phyloP scores from a whole-genome alignment of 2,888 invertebrate species.

The Erebia epiphron region DNA sequence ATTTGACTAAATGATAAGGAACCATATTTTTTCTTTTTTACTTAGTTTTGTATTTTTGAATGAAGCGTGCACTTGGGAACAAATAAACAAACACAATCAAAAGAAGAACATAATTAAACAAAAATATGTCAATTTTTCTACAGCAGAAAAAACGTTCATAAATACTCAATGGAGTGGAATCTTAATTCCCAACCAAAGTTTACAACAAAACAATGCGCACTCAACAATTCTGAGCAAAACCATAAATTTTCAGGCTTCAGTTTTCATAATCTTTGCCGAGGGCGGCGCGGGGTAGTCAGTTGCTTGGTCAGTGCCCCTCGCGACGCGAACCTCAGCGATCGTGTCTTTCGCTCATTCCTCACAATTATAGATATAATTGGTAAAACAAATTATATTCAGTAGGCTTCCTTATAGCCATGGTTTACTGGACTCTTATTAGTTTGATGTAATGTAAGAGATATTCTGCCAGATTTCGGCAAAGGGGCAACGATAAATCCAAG shows the following conservation, averaged over 20 bases:
- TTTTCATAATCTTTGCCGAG: conserved; percentile 58
- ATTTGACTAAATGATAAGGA: too few species aligned
- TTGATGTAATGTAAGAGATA: conserved; percentile 15
- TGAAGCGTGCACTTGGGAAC: too few species aligned
- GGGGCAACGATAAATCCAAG: conserved; percentile 19
- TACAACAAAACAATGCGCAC: not conserved
- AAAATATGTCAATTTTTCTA: too few species aligned
- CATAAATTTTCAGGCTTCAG: conserved; percentile 46
- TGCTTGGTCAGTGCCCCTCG: conserved; percentile 73
- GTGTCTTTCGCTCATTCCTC: conserved; percentile 34
- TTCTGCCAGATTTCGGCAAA: not conserved
- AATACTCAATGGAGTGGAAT: too few species aligned
- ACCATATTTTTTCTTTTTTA: too few species aligned
- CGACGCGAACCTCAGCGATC: conserved; percentile 55
- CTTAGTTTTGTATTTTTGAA: too few species aligned
- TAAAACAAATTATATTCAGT: conserved; percentile 15
- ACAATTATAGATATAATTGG: conserved; percentile 12
- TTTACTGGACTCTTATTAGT: conserved; percentile 7
- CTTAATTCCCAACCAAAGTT: too few species aligned
- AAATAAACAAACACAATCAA: too few species aligned
- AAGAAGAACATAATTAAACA: too few species aligned
- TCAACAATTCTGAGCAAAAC: not conserved
- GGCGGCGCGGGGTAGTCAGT: conserved; percentile 60
- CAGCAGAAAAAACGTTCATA: too few species aligned
- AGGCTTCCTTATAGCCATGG: not conserved